A percentile compares a stretch with the other conserved stretches of the same genome.
Conservation (phyloP, 1,140 invertebrate species). For the Drosophila nigromelanica region DNA sequence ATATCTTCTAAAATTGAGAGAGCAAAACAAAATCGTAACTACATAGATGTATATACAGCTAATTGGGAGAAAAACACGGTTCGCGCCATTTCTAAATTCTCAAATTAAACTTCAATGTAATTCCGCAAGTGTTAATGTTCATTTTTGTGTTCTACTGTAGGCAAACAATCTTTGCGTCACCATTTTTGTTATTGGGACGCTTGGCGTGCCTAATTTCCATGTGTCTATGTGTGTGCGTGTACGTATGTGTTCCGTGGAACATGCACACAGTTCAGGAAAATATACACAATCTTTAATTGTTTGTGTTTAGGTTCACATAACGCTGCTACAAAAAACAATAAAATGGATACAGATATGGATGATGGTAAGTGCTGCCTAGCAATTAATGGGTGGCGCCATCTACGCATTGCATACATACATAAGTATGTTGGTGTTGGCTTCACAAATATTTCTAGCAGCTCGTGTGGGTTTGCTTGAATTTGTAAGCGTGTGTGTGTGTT, state of each 20-base stretch:
- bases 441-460: background rate
- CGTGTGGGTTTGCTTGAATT: too few relatives aligned
- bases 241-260: slow-evolving; percentile 19
- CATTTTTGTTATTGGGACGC: slow-evolving; percentile 13
- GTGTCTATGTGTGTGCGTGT: slow-evolving; percentile 1
- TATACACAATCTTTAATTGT: slow-evolving; percentile 23
- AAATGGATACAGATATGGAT: slow-evolving; percentile 39
- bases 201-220: slow-evolving; percentile 17
- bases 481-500: background rate
- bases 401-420: slow-evolving; percentile 3
- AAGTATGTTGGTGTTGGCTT: slow-evolving; percentile 10
- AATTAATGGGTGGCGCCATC: slow-evolving; percentile 2
- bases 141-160: slow-evolving; percentile 4
- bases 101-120: slow-evolving; percentile 18
- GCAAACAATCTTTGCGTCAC: background rate
- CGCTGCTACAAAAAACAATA: slow-evolving; percentile 7
- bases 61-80: slow-evolving; percentile 39
- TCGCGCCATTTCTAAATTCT: slow-evolving; percentile 30
- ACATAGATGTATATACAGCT: slow-evolving; percentile 36
- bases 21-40: slow-evolving; percentile 51
- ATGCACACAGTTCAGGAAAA: slow-evolving; percentile 21
- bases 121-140: background rate
- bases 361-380: slow-evolving; percentile 27
- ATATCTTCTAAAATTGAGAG: slow-evolving; percentile 31
- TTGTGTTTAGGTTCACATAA: slow-evolving; percentile 13